A percentile compares a stretch with the other conserved stretches of the same genome.
Conservation (phyloP, 1,140 invertebrate species). For the Phymorhynchus buccinoides region DNA sequence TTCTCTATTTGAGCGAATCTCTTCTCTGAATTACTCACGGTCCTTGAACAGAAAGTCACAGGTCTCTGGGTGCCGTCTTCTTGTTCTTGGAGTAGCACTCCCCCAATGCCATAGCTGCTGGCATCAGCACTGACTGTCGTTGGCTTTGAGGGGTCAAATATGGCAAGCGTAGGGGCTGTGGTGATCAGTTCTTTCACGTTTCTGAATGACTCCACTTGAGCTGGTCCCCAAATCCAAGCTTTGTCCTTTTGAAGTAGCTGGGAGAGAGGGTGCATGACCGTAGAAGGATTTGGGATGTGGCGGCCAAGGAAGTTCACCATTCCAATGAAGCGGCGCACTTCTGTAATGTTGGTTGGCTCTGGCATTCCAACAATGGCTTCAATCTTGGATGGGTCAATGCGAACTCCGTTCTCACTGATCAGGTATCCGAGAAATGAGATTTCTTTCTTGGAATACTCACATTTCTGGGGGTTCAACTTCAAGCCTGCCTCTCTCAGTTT, state of each 20-base stretch:
- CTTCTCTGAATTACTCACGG: conserved; percentile 64
- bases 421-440: neutral
- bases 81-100: conserved; percentile 39
- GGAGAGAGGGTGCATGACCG: neutral
- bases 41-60: conserved; percentile 50
- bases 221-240: neutral
- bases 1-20: conserved; percentile 76
- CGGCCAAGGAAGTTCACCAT: neutral
- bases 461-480: neutral
- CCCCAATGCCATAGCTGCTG: too few species aligned
- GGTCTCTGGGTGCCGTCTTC: conserved; percentile 31
- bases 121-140: too few species aligned
- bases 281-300: neutral
- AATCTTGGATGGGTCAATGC: conserved; percentile 5
- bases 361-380: neutral
- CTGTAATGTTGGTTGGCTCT: neutral
- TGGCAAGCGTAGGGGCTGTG: too few species aligned
- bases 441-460: neutral
- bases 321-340: neutral
- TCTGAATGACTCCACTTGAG: neutral
- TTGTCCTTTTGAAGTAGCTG: neutral
- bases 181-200: neutral
- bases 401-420: neutral
- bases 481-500: neutral
- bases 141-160: too few species aligned